Evolutionary conservation across 2,888 invertebrate genomes (phyloP).

Genomic region (Lasioglossum morio): DNA sequence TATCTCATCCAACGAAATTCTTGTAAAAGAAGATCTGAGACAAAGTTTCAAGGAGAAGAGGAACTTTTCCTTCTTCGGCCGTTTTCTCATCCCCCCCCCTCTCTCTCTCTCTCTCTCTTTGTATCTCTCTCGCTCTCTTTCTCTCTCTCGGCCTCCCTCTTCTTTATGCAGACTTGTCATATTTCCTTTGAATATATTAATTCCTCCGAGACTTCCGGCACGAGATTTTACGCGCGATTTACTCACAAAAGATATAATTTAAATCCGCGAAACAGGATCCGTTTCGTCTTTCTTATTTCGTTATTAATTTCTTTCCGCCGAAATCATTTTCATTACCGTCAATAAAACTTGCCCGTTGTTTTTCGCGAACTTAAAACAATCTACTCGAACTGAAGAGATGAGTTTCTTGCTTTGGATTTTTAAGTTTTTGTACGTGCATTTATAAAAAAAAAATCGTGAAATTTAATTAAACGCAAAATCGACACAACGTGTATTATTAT

Average conservation of each 20-base stretch:
- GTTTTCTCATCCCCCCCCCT: not conserved
- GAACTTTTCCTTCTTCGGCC: conserved; percentile 33
- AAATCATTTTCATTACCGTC: not conserved
- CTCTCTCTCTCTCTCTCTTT: not conserved
- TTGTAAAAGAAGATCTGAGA: conserved; percentile 33
- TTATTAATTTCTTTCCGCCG: not conserved
- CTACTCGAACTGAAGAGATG: too few relatives aligned
- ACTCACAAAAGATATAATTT: conserved; percentile 20
- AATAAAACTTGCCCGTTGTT: not conserved
- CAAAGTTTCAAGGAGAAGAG: conserved; percentile 37
- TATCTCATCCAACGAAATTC: conserved; percentile 36
- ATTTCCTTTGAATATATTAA: conserved; percentile 49
- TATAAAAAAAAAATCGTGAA: too few relatives aligned
- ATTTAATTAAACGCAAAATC: not conserved
- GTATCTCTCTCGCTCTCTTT: not conserved
- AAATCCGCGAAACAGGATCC: conserved; percentile 13
- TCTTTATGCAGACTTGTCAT: conserved; percentile 41
- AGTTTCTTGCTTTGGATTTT: not conserved
- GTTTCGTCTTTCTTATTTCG: not conserved
- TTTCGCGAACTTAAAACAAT: too few relatives aligned
- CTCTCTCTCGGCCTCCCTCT: conserved; percentile 1
- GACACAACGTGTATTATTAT: not conserved
- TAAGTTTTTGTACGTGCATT: not conserved
- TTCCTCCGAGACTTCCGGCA: conserved; percentile 35
- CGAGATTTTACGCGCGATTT: conserved; percentile 42